A percentile compares a stretch with the other conserved stretches of the same genome.
Evolutionary conservation across 2,113 vertebrate genomes (phyloP).

Genomic region (Ramphastos sulfuratus): DNA sequence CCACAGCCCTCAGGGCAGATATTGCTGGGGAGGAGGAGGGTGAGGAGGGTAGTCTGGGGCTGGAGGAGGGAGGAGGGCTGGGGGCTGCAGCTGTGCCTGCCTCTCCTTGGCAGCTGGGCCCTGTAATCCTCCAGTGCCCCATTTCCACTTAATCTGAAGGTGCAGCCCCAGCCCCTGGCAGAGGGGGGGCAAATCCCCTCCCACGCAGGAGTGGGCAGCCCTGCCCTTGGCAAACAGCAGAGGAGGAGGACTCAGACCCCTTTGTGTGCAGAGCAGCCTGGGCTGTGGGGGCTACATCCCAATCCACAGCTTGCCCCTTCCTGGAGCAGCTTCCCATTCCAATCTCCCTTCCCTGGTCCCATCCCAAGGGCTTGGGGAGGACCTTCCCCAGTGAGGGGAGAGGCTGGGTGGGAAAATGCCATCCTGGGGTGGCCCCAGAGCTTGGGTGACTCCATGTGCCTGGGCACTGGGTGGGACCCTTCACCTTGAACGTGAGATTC

Average conservation of each 20-base stretch:
- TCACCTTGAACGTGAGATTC: background rate
- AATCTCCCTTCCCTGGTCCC: no score
- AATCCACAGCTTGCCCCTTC: no score
- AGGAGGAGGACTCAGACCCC: background rate
- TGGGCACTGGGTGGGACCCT: background rate
- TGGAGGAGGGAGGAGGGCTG: background rate
- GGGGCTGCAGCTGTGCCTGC: background rate
- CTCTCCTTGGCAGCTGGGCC: background rate
- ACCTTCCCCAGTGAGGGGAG: no score
- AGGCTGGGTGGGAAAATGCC: background rate
- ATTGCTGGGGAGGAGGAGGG: background rate
- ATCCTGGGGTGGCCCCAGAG: background rate
- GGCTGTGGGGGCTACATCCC: background rate
- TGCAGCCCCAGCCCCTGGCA: background rate
- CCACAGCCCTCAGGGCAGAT: background rate
- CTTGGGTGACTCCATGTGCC: background rate
- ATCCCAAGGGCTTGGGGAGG: rapidly evolving
- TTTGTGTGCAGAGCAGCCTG: background rate
- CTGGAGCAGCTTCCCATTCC: background rate
- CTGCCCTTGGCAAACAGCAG: background rate
- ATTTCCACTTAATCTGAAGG: constrained; percentile 45
- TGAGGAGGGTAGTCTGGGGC: background rate
- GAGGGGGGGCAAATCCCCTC: background rate
- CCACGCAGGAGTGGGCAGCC: background rate
- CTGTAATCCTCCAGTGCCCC: constrained; percentile 11